Conservation (phyloP, 2,888 invertebrate species). For the Girardia tigrina region DNA sequence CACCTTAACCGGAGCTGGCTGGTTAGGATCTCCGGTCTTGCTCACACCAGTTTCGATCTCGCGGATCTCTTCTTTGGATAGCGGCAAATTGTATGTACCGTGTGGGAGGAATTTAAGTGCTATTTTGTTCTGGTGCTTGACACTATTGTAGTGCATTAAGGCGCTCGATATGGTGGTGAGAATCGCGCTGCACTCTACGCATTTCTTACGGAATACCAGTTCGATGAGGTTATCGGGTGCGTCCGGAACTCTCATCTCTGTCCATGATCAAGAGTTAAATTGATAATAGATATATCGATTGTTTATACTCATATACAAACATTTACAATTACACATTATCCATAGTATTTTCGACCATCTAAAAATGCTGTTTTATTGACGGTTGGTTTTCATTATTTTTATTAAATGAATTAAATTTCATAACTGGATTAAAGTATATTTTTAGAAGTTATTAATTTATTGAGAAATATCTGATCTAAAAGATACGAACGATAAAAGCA, state of each 20-base stretch:
- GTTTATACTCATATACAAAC: no score
- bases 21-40: background rate
- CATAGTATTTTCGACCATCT: no score
- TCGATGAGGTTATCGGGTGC: background rate
- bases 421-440: no score
- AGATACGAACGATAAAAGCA: no score
- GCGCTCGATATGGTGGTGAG: background rate
- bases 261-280: no score
- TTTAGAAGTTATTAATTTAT: no score
- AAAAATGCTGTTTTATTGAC: no score
- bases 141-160: background rate
- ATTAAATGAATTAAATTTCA: no score
- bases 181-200: background rate
- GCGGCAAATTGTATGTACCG: background rate
- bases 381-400: no score
- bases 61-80: background rate
- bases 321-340: no score
- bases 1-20: background rate
- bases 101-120: background rate
- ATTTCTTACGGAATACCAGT: background rate
- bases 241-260: constrained; percentile 1
- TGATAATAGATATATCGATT: no score
- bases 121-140: background rate
- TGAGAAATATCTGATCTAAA: no score
- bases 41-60: constrained; percentile 19